Evolutionary conservation across 1,140 invertebrate genomes (phyloP), one percentile per base, ranked within the genome.

Genomic region (Vollenhovia emeryi): DNA sequence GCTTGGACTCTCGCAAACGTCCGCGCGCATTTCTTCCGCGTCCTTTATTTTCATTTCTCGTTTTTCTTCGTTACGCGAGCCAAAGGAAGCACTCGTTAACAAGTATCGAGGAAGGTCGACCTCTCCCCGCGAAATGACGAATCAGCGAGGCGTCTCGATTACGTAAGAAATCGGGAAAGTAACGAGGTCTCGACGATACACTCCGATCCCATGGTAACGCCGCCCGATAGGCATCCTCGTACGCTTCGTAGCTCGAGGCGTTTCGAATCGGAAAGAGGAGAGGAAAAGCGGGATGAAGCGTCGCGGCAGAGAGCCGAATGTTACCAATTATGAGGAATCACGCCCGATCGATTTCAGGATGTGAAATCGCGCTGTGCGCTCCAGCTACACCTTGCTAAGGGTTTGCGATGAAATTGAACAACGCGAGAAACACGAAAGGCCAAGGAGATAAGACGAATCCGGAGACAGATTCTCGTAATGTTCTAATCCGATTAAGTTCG

Each of bases 281-380:
- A 68, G 85, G 86, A 82, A 59, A 80, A 57, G 21, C 13, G 13
- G 30, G 57, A 45, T 33, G 68, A 30, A 24, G 74, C 57, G 71
- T 36, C 87, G 43, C 87, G 86, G 87, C 86, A 80, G 69, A 24
- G 52, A 59, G 85, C 88, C 83, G 89, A 91, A 91, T 87, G 90
- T 92, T 92, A 91, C 90, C 92, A 93, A 93, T 92, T 92, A 92
- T 91, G 89, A 92, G 89, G 87, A 90, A 92, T 90, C 89, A 91
- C 91, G 91, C 86, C 84, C 90, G 91, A 91, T 92, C 89, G 91
- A 87, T 86, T 92, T 89, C 88, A 91, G 88, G 86, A 85, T 85
- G 87, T 91, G 86, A 92, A 93, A 91, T 91, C 86, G 84, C 33
- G 48, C 87, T 50, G 69, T 86, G 62, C 33, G 15, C 85, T 50